A percentile compares a stretch with the other conserved stretches of the same genome.
Conservation (phyloP, 1,140 invertebrate species). For the Cylas formicarius region DNA sequence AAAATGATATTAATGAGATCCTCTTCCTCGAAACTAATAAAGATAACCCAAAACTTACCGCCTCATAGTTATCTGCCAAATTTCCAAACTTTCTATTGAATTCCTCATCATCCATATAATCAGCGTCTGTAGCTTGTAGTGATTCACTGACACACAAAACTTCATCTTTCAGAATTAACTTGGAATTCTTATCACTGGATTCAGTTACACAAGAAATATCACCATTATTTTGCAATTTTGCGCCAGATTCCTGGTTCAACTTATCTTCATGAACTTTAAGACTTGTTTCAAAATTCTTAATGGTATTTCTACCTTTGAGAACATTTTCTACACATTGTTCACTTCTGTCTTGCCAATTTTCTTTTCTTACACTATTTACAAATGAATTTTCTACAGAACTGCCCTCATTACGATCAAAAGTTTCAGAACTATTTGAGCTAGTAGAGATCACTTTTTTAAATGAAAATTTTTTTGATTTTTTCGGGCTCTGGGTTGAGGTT, state of each 20-base stretch:
- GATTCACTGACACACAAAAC: conserved; percentile 6
- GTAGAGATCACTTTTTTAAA: conserved; percentile 1
- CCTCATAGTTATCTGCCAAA: conserved; percentile 10
- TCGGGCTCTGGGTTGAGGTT: too few relatives aligned
- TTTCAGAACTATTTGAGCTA: too few relatives aligned
- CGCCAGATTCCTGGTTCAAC: too few relatives aligned
- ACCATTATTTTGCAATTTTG: too few relatives aligned
- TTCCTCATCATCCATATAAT: conserved; percentile 33
- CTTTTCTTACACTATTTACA: too few relatives aligned
- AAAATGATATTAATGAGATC: not conserved
- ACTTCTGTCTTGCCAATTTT: too few relatives aligned
- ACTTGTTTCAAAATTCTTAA: too few relatives aligned
- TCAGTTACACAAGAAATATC: not conserved
- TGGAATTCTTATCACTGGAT: conserved; percentile 1
- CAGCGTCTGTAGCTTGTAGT: conserved; percentile 17
- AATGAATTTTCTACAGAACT: conserved; percentile 1
- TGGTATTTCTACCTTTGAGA: too few relatives aligned
- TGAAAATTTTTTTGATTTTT: not conserved
- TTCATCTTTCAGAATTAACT: conserved; percentile 1
- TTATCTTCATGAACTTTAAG: too few relatives aligned
- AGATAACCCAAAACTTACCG: conserved; percentile 1
- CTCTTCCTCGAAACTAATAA: conserved; percentile 2
- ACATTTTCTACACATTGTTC: too few relatives aligned
- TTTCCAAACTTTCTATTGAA: conserved; percentile 27
- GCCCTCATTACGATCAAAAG: too few relatives aligned